These are phyloP conservation scores for Sesia apiformis DNA, from an alignment of 2,888 invertebrate genomes.

Conservation along the genomic window DNA sequence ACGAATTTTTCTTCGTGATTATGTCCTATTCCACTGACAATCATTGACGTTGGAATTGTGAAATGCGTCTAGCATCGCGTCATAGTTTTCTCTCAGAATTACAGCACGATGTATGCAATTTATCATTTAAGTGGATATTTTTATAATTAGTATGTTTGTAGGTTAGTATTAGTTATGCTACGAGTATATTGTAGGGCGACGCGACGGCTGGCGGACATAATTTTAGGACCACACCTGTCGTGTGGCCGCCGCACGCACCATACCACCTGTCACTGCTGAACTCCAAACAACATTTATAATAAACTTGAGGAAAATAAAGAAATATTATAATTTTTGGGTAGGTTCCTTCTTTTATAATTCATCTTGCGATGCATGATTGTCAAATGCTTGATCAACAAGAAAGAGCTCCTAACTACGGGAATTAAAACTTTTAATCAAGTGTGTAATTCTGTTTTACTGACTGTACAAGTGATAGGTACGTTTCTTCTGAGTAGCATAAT, in stretches of 20 bases:
- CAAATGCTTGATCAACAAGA: no score
- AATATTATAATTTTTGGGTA: no score
- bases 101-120: not conserved
- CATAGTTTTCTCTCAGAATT: no score
- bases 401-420: no score
- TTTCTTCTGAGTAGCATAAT: no score
- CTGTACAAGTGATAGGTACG: no score
- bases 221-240: conserved; percentile 23
- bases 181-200: not conserved
- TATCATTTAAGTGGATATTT: not conserved
- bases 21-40: conserved; percentile 33
- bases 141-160: not conserved
- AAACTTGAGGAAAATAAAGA: not conserved
- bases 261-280: conserved; percentile 35
- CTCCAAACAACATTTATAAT: conserved; percentile 26
- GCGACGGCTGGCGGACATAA: not conserved
- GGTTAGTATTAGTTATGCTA: not conserved
- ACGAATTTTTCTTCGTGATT: conserved; percentile 44
- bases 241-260: not conserved
- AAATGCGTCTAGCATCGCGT: no score
- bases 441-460: no score
- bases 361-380: no score
- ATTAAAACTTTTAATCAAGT: no score
- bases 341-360: no score
- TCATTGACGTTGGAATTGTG: conserved; percentile 25